Evolutionary conservation across 2,797 vertebrate species (phyloP), one percentile per base, ranked within the genome.

Genomic region (Anguilla megastoma): DNA sequence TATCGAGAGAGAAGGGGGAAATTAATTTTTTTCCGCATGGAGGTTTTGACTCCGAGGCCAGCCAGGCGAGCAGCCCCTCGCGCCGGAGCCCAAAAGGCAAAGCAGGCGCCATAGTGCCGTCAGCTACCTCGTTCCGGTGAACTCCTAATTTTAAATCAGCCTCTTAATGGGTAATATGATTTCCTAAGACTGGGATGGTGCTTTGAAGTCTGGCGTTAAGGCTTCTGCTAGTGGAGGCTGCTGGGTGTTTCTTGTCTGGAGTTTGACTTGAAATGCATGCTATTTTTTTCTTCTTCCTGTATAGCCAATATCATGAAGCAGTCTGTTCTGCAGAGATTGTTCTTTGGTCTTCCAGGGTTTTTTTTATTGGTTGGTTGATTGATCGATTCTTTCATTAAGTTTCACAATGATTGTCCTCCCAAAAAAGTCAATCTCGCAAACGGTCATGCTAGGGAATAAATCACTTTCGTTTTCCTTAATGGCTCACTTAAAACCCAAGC

Each of bases 91-190:
- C 5, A 58, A 85, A 85, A 85, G 83, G n/a, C 52, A 58, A 85
- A 56, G n/a, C 45, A 56, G 83, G 33, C 30, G 10, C 54, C 33
- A 7, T 18, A 24, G 36, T 7, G 54, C 14, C 54, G 27, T 6
- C 83, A 36, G 83, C 27, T 14, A 36, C 83, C 9, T 85, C 58
- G 50, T 85, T 54, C 12, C 16, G 8, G 30, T 10, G n/a, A 69
- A 33, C 54, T 85, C 83, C 50, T 82, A 0, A 85, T 60, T 84
- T 60, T 85, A 60, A 30, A 54, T 85, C n/a, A 58, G 83, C 83
- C 4, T 36, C 36, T 85, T 85, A 85, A 30, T 85, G 50, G 83
- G 83, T 33, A 30, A 85, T 85, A 7, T 58, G 24, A 54, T 85
- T 85, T 60, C 14, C 30, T 30, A 21, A 27, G 16, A 58, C 54